Evolutionary conservation across 1,140 invertebrate species (phyloP).

Genomic region (Platorchestia sp.): DNA sequence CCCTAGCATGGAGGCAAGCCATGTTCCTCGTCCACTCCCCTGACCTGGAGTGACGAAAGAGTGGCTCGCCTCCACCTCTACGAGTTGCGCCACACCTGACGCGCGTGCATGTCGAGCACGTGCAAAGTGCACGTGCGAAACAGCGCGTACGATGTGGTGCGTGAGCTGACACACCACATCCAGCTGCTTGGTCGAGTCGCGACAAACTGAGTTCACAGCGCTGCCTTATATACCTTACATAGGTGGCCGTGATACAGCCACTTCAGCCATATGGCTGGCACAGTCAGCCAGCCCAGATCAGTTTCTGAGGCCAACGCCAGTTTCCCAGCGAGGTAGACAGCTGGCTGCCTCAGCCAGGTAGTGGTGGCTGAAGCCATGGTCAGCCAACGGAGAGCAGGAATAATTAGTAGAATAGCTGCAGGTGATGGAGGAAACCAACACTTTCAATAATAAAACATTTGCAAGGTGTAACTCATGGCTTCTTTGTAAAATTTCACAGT

Average conservation of each 20-base stretch:
- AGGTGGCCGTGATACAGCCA: conserved; percentile 30
- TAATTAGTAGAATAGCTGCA: background rate
- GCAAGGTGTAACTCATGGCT: background rate
- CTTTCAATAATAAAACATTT: background rate
- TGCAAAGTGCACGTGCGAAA: background rate
- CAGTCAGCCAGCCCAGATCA: background rate
- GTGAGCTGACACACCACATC: background rate
- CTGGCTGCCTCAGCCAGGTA: background rate
- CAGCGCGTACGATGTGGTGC: background rate
- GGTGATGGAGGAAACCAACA: background rate
- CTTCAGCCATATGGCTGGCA: conserved; percentile 14
- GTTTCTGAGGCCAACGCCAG: background rate
- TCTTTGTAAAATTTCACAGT: background rate
- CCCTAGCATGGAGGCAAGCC: background rate
- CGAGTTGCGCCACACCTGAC: conserved; percentile 45
- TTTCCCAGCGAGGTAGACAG: background rate
- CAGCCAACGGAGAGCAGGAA: background rate
- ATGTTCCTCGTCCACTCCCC: conserved; percentile 26
- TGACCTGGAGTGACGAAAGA: conserved; percentile 51
- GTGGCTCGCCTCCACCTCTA: conserved; percentile 47
- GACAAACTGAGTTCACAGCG: conserved; percentile 16
- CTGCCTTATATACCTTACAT: conserved; percentile 49
- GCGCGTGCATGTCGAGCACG: background rate
- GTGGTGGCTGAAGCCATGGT: background rate
- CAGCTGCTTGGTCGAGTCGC: conserved; percentile 14